Evolutionary conservation across 2,888 invertebrate species (phyloP).

Genomic region (Mactromeris polynyma): DNA sequence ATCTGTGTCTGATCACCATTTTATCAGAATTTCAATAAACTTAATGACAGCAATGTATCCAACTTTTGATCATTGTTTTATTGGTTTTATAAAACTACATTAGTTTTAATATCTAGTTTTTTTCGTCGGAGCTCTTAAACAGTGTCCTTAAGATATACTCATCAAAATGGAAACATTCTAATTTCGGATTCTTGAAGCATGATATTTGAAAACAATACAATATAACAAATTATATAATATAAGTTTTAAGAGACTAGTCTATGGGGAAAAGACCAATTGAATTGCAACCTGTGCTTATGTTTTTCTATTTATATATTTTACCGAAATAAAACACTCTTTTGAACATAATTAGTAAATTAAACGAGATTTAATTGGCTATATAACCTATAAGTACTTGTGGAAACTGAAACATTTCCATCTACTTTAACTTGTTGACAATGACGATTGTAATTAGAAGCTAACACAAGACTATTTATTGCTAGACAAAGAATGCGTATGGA

Average conservation of each 20-base stretch:
- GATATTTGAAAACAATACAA: too few relatives aligned
- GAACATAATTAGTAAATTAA: background rate
- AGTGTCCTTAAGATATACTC: too few relatives aligned
- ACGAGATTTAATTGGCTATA: background rate
- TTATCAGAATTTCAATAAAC: background rate
- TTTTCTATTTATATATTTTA: too few relatives aligned
- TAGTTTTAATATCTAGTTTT: background rate
- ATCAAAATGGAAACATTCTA: too few relatives aligned
- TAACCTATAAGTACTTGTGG: background rate
- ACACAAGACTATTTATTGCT: background rate
- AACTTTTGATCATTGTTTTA: background rate
- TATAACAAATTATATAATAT: too few relatives aligned
- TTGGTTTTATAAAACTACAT: background rate
- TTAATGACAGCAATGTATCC: background rate
- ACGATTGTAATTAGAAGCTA: background rate
- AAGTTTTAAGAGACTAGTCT: too few relatives aligned
- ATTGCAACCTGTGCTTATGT: too few relatives aligned
- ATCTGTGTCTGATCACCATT: background rate
- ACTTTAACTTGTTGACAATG: background rate
- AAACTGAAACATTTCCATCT: background rate
- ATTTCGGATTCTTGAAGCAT: too few relatives aligned
- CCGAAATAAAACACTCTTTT: too few relatives aligned
- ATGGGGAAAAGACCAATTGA: too few relatives aligned
- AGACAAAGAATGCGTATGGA: background rate
- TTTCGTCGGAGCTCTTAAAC: background rate